phyloP scores from a whole-genome alignment of 2,797 vertebrate genomes.

The Serranus cabrilla region DNA sequence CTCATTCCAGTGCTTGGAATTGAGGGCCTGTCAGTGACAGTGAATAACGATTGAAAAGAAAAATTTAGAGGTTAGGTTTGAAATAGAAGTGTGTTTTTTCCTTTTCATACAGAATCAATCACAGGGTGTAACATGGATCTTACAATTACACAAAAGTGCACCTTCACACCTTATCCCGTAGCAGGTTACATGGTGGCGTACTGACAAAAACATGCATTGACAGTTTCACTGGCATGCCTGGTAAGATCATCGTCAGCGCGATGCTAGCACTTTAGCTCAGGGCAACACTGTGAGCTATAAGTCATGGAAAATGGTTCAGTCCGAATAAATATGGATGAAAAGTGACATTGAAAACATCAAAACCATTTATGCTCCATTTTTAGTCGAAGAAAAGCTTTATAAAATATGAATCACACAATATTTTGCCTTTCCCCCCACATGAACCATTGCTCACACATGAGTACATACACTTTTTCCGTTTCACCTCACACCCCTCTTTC shows the following conservation, averaged over 20 bases:
- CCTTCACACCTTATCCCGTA: constrained; percentile 34
- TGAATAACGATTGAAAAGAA: constrained; percentile 32
- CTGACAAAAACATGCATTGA: constrained; percentile 69
- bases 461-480: constrained; percentile 12
- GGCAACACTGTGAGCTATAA: constrained; percentile 67
- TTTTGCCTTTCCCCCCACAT: constrained; percentile 25
- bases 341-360: constrained; percentile 59
- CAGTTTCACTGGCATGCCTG: constrained; percentile 67
- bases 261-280: constrained; percentile 55
- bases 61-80: neutral
- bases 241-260: constrained; percentile 64
- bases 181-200: constrained; percentile 43
- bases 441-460: constrained; percentile 17
- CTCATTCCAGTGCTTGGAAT: constrained; percentile 9
- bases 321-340: constrained; percentile 62
- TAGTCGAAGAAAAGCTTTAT: constrained; percentile 38
- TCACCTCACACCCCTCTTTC: constrained; percentile 7
- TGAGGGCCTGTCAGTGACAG: constrained; percentile 14
- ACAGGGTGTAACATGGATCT: neutral
- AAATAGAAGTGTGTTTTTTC: constrained; percentile 8
- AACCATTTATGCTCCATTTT: constrained; percentile 61
- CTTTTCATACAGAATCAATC: constrained; percentile 11
- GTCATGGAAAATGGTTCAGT: constrained; percentile 61
- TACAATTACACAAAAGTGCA: constrained; percentile 44
- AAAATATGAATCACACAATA: constrained; percentile 38